Conservation (phyloP, 2,797 vertebrate genomes). For the Pogonophryne albipinna region DNA sequence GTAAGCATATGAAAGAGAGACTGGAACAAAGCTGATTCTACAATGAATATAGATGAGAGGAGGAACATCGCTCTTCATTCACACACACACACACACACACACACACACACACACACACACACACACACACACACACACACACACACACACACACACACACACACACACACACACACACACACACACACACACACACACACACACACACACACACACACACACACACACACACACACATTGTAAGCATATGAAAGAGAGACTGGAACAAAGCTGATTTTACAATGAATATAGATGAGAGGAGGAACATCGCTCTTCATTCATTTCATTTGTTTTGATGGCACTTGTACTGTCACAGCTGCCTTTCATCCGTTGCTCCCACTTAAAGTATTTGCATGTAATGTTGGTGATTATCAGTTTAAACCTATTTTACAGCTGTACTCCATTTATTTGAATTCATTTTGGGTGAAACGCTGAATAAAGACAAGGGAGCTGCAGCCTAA, state of each 20-base stretch:
- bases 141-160: no score
- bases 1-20: background rate
- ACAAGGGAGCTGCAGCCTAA: background rate
- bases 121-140: no score
- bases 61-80: background rate
- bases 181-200: no score
- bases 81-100: no score
- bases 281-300: background rate
- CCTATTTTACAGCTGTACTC: conserved; percentile 48
- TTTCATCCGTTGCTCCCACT: conserved; percentile 25
- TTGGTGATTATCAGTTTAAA: conserved; percentile 53
- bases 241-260: background rate
- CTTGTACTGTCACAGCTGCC: conserved; percentile 21
- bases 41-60: background rate
- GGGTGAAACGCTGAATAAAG: conserved; percentile 23
- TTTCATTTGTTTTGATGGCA: background rate
- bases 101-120: no score
- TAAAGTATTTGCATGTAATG: conserved; percentile 20
- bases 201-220: no score
- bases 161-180: no score
- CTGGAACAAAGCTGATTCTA: conserved; percentile 1
- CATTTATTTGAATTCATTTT: conserved; percentile 24
- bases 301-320: background rate
- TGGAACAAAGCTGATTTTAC: conserved; percentile 2
- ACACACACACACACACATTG: no score